Base-by-base conservation (phyloP, 2,113 vertebrate species). In the Harpagus bidentatus region DNA sequence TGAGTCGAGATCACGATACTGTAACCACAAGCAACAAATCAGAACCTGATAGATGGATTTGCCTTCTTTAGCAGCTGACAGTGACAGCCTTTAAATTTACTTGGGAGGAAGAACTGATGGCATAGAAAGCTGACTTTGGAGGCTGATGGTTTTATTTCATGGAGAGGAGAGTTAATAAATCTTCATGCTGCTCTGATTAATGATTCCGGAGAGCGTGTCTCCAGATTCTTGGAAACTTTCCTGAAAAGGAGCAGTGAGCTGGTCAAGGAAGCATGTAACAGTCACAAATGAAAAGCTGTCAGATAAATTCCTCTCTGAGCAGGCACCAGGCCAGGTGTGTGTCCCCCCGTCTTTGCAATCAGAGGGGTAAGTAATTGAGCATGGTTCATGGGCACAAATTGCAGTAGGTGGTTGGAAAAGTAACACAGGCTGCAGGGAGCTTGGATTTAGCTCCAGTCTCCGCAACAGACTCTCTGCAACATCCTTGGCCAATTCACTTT, bases 121-220 rank as follows among this genome's bases (percentile, higher is more conserved):
- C 80, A 52, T 11, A 34, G 82, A 62, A 70, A 81, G 20, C 71
- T 62, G 69, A 69, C 61, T 78, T 81, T 0, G 1, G 80, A 59
- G 79, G 63, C 55, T 74, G 94, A 43, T 63, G 76, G 58, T 59
- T 95, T 90, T 86, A 86, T 93, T 95, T 86, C 80, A 28, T 1
- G 6, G 95, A 86, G 59, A 86, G 67, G 55, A 86, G 92, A 97
- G 94, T 88, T 90, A 52, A 95, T 96, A 93, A 84, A 92, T 92
- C 90, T 40, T 55, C 43, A 3, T 59, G 76, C 69, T 95, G 71
- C 72, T 63, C 95, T 77, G 72, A 95, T 84, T 90, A 89, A 95
- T 5, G 59, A 81, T 70, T 78, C 96, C 48, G 52, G 90, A 81
- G 80, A 81, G 63, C 1, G 0, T 43, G 55, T 73, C 83, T 82